Percentiles rank a stretch among this genome's conserved stretches.
phyloP scores from a whole-genome alignment of 2,113 vertebrate species.

The Sterna hirundo region DNA sequence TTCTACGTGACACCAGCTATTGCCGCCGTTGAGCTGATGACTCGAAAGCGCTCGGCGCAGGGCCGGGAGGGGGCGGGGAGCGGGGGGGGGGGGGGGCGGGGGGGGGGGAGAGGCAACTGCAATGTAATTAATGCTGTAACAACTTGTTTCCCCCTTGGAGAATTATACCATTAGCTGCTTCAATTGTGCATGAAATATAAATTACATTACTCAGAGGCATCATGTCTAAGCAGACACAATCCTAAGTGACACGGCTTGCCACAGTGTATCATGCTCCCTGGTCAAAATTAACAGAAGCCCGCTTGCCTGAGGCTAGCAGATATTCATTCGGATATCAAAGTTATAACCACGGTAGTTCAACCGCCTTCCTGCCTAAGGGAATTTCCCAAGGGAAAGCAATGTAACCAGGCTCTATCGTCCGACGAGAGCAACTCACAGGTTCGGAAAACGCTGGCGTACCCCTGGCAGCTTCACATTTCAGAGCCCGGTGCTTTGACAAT shows the following conservation, averaged over 20 bases:
- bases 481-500: neutral
- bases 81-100: too few species aligned
- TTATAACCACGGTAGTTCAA: neutral
- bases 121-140: constrained; percentile 84
- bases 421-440: neutral
- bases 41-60: neutral
- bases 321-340: constrained; percentile 49
- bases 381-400: constrained; percentile 1
- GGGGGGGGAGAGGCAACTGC: constrained; percentile 38
- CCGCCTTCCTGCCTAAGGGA: neutral
- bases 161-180: constrained; percentile 87
- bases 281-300: constrained; percentile 73
- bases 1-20: neutral
- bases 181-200: constrained; percentile 89
- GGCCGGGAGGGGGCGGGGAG: too few species aligned
- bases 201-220: constrained; percentile 84
- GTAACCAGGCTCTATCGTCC: neutral
- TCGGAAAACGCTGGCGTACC: neutral
- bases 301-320: constrained; percentile 59
- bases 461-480: neutral
- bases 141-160: constrained; percentile 85
- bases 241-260: constrained; percentile 79
- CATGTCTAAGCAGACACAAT: constrained; percentile 77
- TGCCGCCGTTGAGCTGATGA: neutral
- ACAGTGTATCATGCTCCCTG: constrained; percentile 69